Conservation (phyloP, 2,113 vertebrate species). For the Elephas maximus region DNA sequence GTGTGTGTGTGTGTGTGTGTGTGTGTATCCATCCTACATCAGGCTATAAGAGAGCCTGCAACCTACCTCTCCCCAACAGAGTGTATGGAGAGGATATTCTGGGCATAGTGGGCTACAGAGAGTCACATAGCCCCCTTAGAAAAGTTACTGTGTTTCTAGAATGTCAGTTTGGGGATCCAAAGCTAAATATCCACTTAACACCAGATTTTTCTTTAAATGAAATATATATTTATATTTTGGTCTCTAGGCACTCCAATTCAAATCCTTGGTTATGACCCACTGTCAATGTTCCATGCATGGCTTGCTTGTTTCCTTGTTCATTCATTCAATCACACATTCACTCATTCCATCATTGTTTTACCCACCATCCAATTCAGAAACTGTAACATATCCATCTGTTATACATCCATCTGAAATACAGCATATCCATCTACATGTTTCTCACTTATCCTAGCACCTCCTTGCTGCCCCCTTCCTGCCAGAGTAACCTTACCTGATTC, state of each 20-base stretch:
- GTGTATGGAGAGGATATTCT: not conserved
- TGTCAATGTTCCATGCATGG: not conserved
- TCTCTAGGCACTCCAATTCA: not conserved
- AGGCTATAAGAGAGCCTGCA: not conserved
- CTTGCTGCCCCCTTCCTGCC: not conserved
- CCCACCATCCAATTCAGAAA: not conserved
- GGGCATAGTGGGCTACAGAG: not conserved
- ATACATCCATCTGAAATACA: not conserved
- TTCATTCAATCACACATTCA: not conserved
- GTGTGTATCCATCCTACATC: too few species aligned
- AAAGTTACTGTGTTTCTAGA: not conserved
- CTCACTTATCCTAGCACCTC: not conserved
- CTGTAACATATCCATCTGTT: not conserved
- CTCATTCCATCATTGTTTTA: not conserved
- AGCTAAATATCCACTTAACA: constrained; percentile 6
- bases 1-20: too few species aligned
- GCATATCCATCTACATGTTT: not conserved
- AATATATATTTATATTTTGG: not conserved
- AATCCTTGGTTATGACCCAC: not conserved
- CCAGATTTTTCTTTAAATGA: not conserved
- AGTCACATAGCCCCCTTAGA: not conserved
- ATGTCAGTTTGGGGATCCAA: not conserved
- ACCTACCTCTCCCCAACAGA: not conserved
- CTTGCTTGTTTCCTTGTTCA: not conserved
- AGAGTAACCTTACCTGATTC: not conserved